Evolutionary conservation across 2,888 invertebrate genomes (phyloP), one percentile per base, ranked within the genome.

Genomic region (Latheticus oryzae): DNA sequence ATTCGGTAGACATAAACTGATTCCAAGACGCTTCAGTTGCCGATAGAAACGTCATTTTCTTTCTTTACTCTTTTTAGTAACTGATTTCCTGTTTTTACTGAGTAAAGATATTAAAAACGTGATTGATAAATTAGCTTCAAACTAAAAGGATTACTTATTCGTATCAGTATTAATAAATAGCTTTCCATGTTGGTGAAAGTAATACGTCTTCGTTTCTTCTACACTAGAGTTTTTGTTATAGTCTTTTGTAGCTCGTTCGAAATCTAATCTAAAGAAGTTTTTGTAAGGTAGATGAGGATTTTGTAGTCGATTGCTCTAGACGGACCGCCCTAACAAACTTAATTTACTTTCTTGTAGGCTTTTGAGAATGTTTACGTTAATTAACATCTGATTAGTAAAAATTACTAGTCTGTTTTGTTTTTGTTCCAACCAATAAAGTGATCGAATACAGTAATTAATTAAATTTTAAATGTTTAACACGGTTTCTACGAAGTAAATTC

Each of bases 351-450:
- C 62, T 63, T 62, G 55, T 57, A 16, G 21, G 45, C 12, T 30
- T 19, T 45, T 52, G 60, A 45, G 66, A 65, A 65, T 65, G 62
- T 57, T 63, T 42, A 58, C 60, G 68, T 69, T 71, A 70, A 73
- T 72, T 73, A 73, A 70, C 69, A 68, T 69, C 68, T 71, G 69
- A 69, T 73, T 71, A 71, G 69, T 66, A 71, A 70, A 70, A 70
- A 69, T 68, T 59, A 61, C 51, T 55, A 37, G 60, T 61, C 63
- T 63, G 66, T 65, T 66, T 61, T 68, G 66, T 60, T 66, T 66
- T 62, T 67, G 57, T 43, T 62, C 37, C 50, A 37, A 40, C 56
- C 57, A 61, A 62, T 58, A 51, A 59, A 47, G 51, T 52, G 65
- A 64, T 62, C 66, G 62, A 62, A 62, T 64, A 33, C 37, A 37